These are phyloP conservation scores for Brienomyrus brachyistius DNA, from an alignment of 2,113 vertebrate genomes.

Conservation along the genomic window DNA sequence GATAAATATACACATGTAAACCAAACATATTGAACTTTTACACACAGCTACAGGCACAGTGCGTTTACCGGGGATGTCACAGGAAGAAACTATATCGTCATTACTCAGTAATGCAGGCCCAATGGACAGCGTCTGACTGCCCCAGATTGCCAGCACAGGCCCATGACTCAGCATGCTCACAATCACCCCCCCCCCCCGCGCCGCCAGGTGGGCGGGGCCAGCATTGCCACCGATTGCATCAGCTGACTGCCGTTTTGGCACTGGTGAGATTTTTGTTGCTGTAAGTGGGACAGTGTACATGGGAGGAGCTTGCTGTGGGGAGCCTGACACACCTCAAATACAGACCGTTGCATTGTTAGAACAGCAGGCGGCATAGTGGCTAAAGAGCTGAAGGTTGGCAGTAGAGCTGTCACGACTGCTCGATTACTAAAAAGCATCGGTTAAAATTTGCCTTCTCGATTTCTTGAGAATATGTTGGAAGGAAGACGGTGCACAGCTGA, in stretches of 20 bases:
- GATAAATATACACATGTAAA: background rate
- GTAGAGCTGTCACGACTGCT: background rate
- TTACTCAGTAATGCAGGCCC: background rate
- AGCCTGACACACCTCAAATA: background rate
- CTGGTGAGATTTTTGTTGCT: background rate
- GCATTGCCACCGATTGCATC: background rate
- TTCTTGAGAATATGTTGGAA: background rate
- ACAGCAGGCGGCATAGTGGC: background rate
- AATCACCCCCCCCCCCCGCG: too few relatives aligned
- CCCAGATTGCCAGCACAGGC: background rate
- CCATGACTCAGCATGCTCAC: constrained; percentile 19
- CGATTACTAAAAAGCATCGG: background rate
- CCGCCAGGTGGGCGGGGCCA: background rate
- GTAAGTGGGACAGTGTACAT: background rate
- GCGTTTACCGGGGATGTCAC: background rate
- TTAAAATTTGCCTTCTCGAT: background rate
- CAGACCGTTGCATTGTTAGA: background rate
- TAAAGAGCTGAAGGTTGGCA: background rate
- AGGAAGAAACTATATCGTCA: background rate
- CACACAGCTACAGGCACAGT: background rate
- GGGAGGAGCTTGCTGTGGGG: background rate
- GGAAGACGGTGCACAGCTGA: background rate
- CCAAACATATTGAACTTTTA: background rate
- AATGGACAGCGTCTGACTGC: background rate
- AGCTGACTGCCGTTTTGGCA: constrained; percentile 5